Evolutionary conservation across 2,888 invertebrate species (phyloP).

Genomic region (Rhyacophila evoluta): DNA sequence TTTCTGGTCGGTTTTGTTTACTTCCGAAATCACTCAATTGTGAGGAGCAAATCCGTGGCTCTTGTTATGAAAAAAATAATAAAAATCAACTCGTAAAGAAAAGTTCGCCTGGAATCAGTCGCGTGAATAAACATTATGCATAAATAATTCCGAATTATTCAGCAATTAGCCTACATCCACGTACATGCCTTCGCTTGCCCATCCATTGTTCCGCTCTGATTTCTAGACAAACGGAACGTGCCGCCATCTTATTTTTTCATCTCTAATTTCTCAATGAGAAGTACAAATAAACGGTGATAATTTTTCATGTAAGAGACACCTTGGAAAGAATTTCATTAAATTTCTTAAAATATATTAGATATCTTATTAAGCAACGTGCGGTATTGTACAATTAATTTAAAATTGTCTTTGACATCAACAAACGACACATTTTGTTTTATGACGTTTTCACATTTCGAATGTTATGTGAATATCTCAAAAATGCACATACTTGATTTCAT

Average conservation of each 20-base stretch:
- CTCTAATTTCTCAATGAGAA: background rate
- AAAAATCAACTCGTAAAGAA: background rate
- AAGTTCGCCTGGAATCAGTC: background rate
- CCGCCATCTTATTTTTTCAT: background rate
- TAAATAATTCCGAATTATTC: conserved; percentile 16
- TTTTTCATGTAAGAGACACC: background rate
- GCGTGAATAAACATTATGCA: conserved; percentile 2
- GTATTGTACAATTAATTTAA: no score
- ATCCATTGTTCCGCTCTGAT: conserved; percentile 11
- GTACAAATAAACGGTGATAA: background rate
- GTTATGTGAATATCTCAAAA: no score
- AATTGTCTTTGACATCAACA: no score
- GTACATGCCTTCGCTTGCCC: background rate
- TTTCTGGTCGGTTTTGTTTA: background rate
- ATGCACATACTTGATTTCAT: no score
- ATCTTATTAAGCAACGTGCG: no score
- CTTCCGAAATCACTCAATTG: conserved; percentile 14
- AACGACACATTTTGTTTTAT: no score
- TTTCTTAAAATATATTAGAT: no score
- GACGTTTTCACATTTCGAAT: no score
- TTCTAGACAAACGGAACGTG: conserved; percentile 6
- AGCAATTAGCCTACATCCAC: conserved; percentile 16
- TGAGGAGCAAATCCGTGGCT: background rate
- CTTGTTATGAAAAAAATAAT: background rate
- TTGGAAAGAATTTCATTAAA: background rate